phyloP scores from a whole-genome alignment of 2,797 vertebrate species.

The Galagoides demidoff region DNA sequence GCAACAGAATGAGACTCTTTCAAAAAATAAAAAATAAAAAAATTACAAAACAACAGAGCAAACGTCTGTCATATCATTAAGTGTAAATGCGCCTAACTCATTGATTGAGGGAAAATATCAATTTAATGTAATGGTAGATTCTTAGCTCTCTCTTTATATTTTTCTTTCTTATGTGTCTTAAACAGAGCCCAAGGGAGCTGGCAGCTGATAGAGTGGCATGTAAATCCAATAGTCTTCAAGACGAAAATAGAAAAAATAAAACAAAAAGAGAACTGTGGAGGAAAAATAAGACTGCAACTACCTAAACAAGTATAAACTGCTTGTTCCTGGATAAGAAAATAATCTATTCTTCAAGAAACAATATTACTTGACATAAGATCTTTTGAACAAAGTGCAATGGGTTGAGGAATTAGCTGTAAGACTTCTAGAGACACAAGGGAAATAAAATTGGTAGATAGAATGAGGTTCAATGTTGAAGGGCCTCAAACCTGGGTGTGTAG shows the following conservation, averaged over 20 bases:
- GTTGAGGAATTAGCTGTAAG: neutral
- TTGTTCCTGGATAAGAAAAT: neutral
- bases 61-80: neutral
- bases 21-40: neutral
- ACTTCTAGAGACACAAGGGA: neutral
- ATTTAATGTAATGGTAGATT: neutral
- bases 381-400: neutral
- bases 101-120: neutral
- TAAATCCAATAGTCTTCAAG: constrained; percentile 22
- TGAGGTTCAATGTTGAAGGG: neutral
- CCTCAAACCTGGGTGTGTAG: neutral
- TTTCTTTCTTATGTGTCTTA: constrained; percentile 2
- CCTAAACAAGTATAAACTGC: neutral
- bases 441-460: neutral
- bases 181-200: neutral
- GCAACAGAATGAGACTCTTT: too few species aligned
- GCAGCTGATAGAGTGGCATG: neutral
- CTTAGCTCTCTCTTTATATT: constrained; percentile 35
- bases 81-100: neutral
- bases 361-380: neutral
- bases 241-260: constrained; percentile 30
- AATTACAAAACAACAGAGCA: neutral
- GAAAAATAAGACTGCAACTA: neutral
- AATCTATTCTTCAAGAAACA: neutral
- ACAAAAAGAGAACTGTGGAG: neutral